Percentiles rank a stretch among this genome's conserved stretches.
Conservation (phyloP, 1,140 invertebrate species). For the Drepana arcuata region DNA sequence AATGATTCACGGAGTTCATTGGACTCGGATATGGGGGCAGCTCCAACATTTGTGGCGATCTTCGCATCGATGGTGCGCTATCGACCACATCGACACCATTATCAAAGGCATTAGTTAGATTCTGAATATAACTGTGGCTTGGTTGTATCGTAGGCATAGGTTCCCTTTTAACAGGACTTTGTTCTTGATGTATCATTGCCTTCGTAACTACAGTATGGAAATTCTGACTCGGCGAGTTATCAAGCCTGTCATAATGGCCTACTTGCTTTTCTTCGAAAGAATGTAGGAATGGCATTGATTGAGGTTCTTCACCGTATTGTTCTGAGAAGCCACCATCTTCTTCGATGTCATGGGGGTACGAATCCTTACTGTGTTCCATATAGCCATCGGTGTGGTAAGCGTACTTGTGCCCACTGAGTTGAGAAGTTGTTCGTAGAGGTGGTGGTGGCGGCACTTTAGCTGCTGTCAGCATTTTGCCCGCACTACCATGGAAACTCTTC, state of each 20-base stretch:
- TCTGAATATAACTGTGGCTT: slow-evolving; percentile 52
- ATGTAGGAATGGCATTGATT: slow-evolving; percentile 77
- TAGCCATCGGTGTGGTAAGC: too few relatives aligned
- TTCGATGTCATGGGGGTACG: slow-evolving; percentile 63
- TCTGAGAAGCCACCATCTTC: slow-evolving; percentile 63
- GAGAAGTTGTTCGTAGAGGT: slow-evolving; percentile 88
- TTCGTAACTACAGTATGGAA: slow-evolving; percentile 80
- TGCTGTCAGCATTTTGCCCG: slow-evolving; percentile 82
- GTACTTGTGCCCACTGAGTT: slow-evolving; percentile 81
- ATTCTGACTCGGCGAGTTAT: slow-evolving; percentile 54
- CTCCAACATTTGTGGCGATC: slow-evolving; percentile 68
- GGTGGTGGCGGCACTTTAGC: slow-evolving; percentile 90
- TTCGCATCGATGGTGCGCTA: slow-evolving; percentile 49
- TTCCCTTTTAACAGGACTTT: slow-evolving; percentile 76
- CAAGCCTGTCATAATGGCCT: slow-evolving; percentile 45
- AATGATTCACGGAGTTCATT: slow-evolving; percentile 81
- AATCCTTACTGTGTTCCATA: slow-evolving; percentile 69
- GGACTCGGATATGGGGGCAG: slow-evolving; percentile 87
- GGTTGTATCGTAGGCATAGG: slow-evolving; percentile 29
- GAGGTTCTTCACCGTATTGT: slow-evolving; percentile 74
- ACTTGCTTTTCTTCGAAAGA: slow-evolving; percentile 63
- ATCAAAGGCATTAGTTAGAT: slow-evolving; percentile 54
- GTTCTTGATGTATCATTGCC: slow-evolving; percentile 86
- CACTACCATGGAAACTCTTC: slow-evolving; percentile 90
- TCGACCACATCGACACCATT: slow-evolving; percentile 76